phyloP scores from a whole-genome alignment of 2,888 invertebrate genomes.

The Coenonympha glycerion region DNA sequence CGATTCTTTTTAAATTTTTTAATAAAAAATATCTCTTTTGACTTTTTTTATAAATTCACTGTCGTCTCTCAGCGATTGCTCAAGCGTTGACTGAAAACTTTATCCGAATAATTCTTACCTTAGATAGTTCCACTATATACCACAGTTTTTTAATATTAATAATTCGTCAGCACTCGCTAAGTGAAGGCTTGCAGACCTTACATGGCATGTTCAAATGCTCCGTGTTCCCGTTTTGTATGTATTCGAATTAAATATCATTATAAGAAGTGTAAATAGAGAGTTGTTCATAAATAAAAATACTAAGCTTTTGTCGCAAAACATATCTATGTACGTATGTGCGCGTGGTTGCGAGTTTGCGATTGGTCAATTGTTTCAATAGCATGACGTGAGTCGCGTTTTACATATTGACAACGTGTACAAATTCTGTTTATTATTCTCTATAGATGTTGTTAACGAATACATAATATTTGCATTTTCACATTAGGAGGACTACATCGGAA shows the following conservation, averaged over 20 bases:
- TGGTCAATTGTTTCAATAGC: constrained; percentile 38
- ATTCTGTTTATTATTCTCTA: constrained; percentile 32
- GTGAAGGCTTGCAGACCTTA: constrained; percentile 14
- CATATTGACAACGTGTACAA: constrained; percentile 27
- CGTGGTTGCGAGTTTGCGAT: constrained; percentile 43
- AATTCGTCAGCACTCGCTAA: constrained; percentile 23
- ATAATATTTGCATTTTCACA: constrained; percentile 39
- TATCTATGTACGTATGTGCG: constrained; percentile 58
- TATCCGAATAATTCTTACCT: constrained; percentile 30
- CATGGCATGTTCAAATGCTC: constrained; percentile 24
- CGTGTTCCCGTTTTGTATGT: constrained; percentile 52
- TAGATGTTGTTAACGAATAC: constrained; percentile 34
- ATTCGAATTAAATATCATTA: constrained; percentile 46
- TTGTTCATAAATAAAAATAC: constrained; percentile 51
- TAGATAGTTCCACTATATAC: constrained; percentile 20
- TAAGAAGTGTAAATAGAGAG: constrained; percentile 44
- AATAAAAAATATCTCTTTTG: constrained; percentile 16
- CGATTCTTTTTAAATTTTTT: constrained; percentile 21
- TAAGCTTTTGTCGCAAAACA: constrained; percentile 73
- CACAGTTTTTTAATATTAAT: constrained; percentile 17
- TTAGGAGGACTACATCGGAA: constrained; percentile 45
- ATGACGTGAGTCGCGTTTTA: constrained; percentile 17
- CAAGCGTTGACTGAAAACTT: constrained; percentile 62
- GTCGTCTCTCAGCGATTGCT: constrained; percentile 54
- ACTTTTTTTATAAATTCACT: constrained; percentile 24